Evolutionary conservation across 2,113 vertebrate species (phyloP).

Genomic region (Vulpes ferrilata): DNA sequence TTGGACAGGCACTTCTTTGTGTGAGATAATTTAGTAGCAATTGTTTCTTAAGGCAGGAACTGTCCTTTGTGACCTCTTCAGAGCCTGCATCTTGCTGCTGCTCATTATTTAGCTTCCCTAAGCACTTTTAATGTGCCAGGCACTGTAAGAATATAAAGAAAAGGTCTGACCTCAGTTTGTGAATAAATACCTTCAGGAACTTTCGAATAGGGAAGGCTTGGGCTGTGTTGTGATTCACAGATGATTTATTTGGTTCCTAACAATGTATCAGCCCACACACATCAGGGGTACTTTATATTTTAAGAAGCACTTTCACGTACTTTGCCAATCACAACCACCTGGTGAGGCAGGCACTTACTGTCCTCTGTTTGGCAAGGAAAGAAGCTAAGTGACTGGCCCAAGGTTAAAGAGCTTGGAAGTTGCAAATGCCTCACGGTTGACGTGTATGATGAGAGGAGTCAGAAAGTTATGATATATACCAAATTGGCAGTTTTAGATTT

Average conservation of each 20-base stretch:
- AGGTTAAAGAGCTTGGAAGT: neutral
- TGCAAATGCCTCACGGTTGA: neutral
- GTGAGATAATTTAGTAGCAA: neutral
- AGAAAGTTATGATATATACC: neutral
- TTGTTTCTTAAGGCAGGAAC: slow-evolving; percentile 29
- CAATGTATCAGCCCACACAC: neutral
- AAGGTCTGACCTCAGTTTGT: neutral
- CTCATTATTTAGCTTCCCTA: slow-evolving; percentile 3
- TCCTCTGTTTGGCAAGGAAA: slow-evolving; percentile 26
- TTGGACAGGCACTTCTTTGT: neutral
- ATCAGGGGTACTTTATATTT: neutral
- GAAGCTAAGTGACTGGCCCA: slow-evolving; percentile 12
- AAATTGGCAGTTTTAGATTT: neutral
- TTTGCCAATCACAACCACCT: neutral
- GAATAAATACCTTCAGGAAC: slow-evolving; percentile 12
- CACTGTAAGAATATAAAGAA: neutral
- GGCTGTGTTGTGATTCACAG: neutral
- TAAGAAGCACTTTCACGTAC: neutral
- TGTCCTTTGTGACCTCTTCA: neutral
- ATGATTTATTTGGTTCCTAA: slow-evolving; percentile 42
- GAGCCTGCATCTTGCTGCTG: neutral
- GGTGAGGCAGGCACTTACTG: neutral
- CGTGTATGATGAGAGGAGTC: neutral
- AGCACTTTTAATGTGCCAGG: neutral
- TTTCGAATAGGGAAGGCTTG: neutral